Percentiles rank a stretch among this genome's conserved stretches.
These are phyloP conservation scores for Dicrurus megarhynchus DNA, from an alignment of 2,113 vertebrate species.

Conservation along the genomic window DNA sequence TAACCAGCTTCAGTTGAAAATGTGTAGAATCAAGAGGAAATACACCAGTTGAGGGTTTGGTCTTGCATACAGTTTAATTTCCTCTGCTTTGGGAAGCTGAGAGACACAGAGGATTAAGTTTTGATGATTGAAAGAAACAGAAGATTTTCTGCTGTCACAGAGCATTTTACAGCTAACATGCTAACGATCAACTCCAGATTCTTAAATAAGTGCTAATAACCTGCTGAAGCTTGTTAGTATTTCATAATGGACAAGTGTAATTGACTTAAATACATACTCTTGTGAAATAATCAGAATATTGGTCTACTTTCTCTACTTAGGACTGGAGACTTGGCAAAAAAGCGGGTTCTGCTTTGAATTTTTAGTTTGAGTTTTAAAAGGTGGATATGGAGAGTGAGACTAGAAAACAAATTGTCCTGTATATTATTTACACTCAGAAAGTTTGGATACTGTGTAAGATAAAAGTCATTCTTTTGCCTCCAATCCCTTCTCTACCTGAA, in stretches of 20 bases:
- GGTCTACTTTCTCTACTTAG: background rate
- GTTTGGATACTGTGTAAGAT: background rate
- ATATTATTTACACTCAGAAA: background rate
- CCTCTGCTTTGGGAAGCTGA: background rate
- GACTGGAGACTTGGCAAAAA: background rate
- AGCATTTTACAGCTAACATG: background rate
- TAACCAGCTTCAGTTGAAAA: background rate
- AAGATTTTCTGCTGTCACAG: background rate
- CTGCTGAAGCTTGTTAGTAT: background rate
- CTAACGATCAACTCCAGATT: background rate
- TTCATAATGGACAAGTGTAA: background rate
- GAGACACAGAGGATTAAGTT: background rate
- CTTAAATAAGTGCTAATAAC: background rate
- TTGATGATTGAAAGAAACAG: background rate
- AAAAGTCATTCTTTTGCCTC: background rate
- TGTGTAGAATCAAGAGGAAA: background rate
- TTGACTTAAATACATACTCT: background rate
- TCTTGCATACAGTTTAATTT: background rate
- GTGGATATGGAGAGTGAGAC: background rate
- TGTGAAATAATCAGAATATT: background rate
- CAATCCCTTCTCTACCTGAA: background rate
- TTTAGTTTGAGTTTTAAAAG: background rate
- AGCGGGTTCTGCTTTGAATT: background rate
- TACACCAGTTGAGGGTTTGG: background rate
- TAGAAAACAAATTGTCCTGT: background rate